Conservation (phyloP, 2,888 invertebrate genomes). For the Muschampia staudingeri region DNA sequence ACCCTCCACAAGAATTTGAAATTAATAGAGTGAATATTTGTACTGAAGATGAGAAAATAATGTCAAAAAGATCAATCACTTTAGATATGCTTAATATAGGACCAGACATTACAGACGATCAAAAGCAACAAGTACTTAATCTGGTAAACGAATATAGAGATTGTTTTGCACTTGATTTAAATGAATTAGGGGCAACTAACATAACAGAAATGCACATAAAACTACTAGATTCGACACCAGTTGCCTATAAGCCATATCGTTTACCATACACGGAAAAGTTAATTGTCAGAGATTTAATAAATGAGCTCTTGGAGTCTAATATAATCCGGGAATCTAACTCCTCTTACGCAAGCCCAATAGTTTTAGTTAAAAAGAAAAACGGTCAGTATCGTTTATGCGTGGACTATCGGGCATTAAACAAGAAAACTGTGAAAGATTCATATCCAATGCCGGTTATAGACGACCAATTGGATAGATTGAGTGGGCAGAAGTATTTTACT, state of each 20-base stretch:
- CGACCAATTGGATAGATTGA: too few species aligned
- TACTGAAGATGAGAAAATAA: too few species aligned
- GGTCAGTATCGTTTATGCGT: conserved; percentile 63
- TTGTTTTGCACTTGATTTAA: neutral
- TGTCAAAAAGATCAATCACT: neutral
- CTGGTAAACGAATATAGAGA: neutral
- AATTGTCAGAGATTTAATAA: neutral
- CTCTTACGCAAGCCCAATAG: conserved; percentile 69
- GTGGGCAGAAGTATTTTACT: too few species aligned
- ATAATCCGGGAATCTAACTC: conserved; percentile 49
- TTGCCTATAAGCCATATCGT: neutral
- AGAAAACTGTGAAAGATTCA: too few species aligned
- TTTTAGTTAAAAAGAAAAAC: conserved; percentile 59
- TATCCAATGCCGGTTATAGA: too few species aligned
- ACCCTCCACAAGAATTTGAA: too few species aligned
- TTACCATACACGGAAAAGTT: neutral
- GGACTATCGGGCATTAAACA: too few species aligned
- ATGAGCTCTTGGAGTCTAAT: neutral
- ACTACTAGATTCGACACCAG: neutral
- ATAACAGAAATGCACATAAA: neutral
- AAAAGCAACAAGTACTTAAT: neutral
- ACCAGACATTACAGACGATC: neutral
- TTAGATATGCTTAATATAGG: neutral
- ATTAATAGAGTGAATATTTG: too few species aligned
- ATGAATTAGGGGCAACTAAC: conserved; percentile 16